A percentile compares a stretch with the other conserved stretches of the same genome.
phyloP scores from a whole-genome alignment of 2,888 invertebrate species.

The Colostygia pectinataria region DNA sequence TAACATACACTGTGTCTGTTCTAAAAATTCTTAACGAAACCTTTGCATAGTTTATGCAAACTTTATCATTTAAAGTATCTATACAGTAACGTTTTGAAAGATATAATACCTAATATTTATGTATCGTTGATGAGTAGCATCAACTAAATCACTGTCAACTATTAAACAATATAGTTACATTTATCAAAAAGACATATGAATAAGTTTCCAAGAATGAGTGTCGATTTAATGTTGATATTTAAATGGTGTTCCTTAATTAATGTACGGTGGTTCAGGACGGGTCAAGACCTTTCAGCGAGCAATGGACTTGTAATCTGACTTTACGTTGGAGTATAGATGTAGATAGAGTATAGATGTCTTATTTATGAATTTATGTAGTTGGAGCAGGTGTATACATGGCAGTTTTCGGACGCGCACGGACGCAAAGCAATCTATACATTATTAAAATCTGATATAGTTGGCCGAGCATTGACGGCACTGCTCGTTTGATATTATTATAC shows the following conservation, averaged over 20 bases:
- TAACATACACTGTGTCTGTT: too few species aligned
- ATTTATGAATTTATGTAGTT: conserved; percentile 24
- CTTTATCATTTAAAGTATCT: too few species aligned
- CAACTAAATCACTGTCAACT: conserved; percentile 24
- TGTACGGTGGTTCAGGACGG: conserved; percentile 23
- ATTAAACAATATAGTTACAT: conserved; percentile 20
- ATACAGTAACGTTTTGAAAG: too few species aligned
- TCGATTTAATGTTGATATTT: conserved; percentile 28
- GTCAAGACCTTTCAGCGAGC: conserved; percentile 8
- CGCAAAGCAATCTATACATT: conserved; percentile 49
- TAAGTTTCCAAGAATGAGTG: conserved; percentile 29
- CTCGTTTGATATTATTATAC: conserved; percentile 46
- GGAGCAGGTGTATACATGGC: conserved; percentile 27
- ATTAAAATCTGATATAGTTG: conserved; percentile 46
- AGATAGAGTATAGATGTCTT: conserved; percentile 28
- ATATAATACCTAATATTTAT: conserved; percentile 19
- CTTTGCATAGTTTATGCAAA: too few species aligned
- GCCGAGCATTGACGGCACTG: conserved; percentile 25
- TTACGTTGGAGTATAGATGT: too few species aligned
- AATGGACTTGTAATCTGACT: conserved; percentile 11
- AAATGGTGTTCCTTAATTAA: conserved; percentile 29
- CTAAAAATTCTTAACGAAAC: too few species aligned
- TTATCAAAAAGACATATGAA: conserved; percentile 28
- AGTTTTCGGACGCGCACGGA: conserved; percentile 30
- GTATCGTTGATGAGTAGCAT: conserved; percentile 21